phyloP scores from a whole-genome alignment of 2,113 vertebrate genomes.

The Oreochromis niloticus region DNA sequence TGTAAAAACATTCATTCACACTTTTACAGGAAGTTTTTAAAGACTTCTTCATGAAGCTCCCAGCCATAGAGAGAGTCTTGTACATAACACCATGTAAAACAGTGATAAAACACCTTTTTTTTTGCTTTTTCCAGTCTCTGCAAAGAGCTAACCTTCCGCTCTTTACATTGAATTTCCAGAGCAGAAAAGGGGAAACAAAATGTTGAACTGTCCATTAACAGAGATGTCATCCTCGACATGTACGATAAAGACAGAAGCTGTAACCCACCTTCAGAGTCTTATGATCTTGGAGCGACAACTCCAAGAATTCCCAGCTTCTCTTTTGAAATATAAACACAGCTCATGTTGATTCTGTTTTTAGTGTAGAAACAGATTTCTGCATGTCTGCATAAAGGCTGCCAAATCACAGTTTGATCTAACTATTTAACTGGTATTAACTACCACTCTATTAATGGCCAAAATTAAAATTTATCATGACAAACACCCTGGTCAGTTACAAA shows the following conservation, averaged over 20 bases:
- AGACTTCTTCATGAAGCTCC: not conserved
- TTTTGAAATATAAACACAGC: not conserved
- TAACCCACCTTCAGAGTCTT: not conserved
- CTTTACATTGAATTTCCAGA: not conserved
- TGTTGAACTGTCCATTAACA: too few relatives aligned
- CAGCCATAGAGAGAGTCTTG: not conserved
- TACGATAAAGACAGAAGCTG: not conserved
- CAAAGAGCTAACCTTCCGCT: not conserved
- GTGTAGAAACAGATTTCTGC: not conserved
- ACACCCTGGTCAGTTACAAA: not conserved
- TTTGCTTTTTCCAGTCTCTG: not conserved
- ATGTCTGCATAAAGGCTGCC: not conserved
- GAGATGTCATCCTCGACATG: not conserved
- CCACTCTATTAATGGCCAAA: not conserved
- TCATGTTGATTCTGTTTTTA: not conserved
- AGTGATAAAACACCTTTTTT: not conserved
- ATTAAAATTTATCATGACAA: not conserved
- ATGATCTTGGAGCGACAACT: not conserved
- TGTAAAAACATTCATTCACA: not conserved
- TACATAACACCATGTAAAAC: not conserved
- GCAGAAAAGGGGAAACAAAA: not conserved
- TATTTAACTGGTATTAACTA: not conserved
- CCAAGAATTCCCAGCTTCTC: not conserved
- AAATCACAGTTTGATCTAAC: not conserved
- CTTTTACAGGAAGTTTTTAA: not conserved